Base-by-base conservation (phyloP, 2,113 vertebrate genomes). In the Elanus axillaris region DNA sequence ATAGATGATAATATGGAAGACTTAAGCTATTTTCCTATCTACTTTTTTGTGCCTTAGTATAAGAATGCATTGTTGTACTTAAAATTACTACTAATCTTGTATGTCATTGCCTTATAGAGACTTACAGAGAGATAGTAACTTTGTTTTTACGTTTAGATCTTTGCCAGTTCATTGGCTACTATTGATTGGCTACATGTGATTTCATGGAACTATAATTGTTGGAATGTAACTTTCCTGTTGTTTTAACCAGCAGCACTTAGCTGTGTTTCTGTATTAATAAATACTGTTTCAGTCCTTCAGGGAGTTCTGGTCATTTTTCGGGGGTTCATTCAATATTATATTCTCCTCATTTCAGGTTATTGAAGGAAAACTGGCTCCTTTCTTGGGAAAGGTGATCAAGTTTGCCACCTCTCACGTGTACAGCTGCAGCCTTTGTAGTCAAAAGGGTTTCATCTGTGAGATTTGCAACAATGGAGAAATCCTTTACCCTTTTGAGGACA, bases 391-490 rank as follows among this genome's bases (percentile, higher is more conserved):
- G 95, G 99, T 99, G 92, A 99, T 99, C 96, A 99, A 99, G 97
- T 99, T 99, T 87, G 99, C 99, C 96, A 99, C 99, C 82, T 98
- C 99, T 22, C 99, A 99, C 6, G 99, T 99, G 40, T 99, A 99
- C 96, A 99, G 98, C 98, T 99, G 99, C 98, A 99, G 99, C 76
- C 98, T 99, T 86, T 99, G 99, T 96, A 99, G 99, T 93, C 99
- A 99, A 97, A 99, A 99, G 91, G 99, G 99, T 63, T 99, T 99
- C 98, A 99, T 99, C 98, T 99, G 99, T 79, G 99, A 99, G 97
- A 99, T 99, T 87, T 99, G 99, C 96, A 99, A 99, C 91, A 99
- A 99, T 9, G 98, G 98, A 86, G 99, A 99, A 97, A 99, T 99
- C 96, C 99, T 99, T 94, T 99, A 99, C 96, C 99, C 99, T 48